Evolutionary conservation across 1,140 invertebrate species (phyloP), one percentile per base, ranked within the genome.

Genomic region (Bicyclus anynana): DNA sequence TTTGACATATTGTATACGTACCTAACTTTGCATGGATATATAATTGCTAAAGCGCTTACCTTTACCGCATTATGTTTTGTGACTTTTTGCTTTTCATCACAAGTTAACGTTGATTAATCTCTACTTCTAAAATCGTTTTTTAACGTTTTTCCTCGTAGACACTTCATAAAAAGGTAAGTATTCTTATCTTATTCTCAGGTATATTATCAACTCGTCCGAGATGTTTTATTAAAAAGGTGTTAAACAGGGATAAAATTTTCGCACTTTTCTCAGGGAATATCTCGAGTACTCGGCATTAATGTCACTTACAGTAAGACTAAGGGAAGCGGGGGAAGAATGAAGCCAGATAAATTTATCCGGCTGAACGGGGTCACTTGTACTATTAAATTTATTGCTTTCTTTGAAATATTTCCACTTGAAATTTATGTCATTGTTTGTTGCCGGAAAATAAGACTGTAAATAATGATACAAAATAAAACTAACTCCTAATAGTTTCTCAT

Each of bases 381-480:
- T 29, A 55, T 55, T 55, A 48, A 47, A 37, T 48, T 55, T 44
- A 55, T 55, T 55, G 53, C 26, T 47, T 44, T 38, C 13, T 40
- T 40, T 40, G 37, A 40, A 40, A 16, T 16, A 40, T 40, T 40
- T 16, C 37, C 12, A 40, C 14, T 40, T 16, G 37, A 40, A 40
- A 40, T 40, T 40, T 40, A 40, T 40, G 16, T 40, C 14, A 17
- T 40, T 40, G 37, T 17, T 40, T 40, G 37, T 40, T 17, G 6
- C 37, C 13, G 37, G 14, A 40, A 40, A 40, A 40, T 17, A 9
- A 40, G 37, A 33, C 27, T 16, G 17, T 17, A 16, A n/a, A 27
- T 37, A 37, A 37, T 37, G 27, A 37, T 35, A 35, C 50, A 42
- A 37, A 42, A 14, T n/a, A 27, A 63, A n/a, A n/a, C n/a, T n/a